Percentiles rank a stretch among this genome's conserved stretches.
phyloP scores from a whole-genome alignment of 1,140 invertebrate genomes.

The Aphelenchoides besseyi region DNA sequence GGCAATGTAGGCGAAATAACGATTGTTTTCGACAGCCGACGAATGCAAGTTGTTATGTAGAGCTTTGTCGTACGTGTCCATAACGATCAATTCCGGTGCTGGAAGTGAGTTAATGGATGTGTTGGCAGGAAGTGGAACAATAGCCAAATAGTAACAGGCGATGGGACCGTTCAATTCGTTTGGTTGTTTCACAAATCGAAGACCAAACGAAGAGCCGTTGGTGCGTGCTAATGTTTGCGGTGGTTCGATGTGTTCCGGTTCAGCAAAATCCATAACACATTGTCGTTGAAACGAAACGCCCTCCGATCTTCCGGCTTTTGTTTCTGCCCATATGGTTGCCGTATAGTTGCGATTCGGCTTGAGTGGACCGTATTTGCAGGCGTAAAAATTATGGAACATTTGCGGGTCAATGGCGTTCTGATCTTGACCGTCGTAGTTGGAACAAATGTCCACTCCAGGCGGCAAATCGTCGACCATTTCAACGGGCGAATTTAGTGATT shows the following conservation, averaged over 20 bases:
- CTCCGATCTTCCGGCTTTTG: conserved; percentile 51
- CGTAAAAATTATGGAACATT: conserved; percentile 48
- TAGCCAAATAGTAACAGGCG: conserved; percentile 59
- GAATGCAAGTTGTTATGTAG: conserved; percentile 51
- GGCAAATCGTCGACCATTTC: conserved; percentile 30
- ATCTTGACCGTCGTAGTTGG: conserved; percentile 34
- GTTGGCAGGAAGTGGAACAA: conserved; percentile 54
- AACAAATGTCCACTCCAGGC: conserved; percentile 32
- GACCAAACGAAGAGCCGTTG: conserved; percentile 51
- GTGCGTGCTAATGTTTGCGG: conserved; percentile 31
- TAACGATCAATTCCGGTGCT: conserved; percentile 42
- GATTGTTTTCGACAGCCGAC: conserved; percentile 36
- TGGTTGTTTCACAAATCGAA: conserved; percentile 45
- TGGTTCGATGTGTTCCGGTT: conserved; percentile 54
- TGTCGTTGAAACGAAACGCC: conserved; percentile 44
- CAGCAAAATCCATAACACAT: conserved; percentile 58
- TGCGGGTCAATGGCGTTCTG: conserved; percentile 37
- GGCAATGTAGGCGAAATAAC: conserved; percentile 59
- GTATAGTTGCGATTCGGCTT: conserved; percentile 63
- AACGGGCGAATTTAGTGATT: background rate
- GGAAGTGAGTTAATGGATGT: conserved; percentile 52
- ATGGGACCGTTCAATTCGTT: conserved; percentile 60
- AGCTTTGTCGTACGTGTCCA: conserved; percentile 56
- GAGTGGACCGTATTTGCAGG: conserved; percentile 60
- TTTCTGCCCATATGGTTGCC: conserved; percentile 61